Conservation (phyloP, 2,888 invertebrate species). For the Autographa pulchrina region DNA sequence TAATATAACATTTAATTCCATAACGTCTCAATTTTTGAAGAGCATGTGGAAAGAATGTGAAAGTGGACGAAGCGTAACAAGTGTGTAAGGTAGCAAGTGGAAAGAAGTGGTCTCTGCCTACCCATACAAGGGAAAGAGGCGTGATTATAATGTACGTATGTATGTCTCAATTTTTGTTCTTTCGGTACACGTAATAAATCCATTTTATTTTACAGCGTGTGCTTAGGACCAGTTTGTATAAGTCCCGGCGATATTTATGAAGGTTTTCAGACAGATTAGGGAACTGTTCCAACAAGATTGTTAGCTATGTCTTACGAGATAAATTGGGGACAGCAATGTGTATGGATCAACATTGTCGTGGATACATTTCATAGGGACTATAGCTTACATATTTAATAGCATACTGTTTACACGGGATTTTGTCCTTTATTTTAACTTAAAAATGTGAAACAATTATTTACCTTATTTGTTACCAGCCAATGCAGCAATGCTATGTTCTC, state of each 20-base stretch:
- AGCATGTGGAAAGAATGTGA: too few relatives aligned
- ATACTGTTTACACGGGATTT: background rate
- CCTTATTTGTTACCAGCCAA: too few relatives aligned
- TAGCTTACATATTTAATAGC: background rate
- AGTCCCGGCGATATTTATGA: conserved; percentile 47
- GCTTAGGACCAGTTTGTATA: conserved; percentile 36
- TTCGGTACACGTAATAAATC: conserved; percentile 26
- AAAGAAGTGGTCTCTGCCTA: too few relatives aligned
- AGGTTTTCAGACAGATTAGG: conserved; percentile 43
- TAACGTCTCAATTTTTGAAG: conserved; percentile 26
- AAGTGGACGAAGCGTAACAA: too few relatives aligned
- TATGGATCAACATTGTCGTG: conserved; percentile 5
- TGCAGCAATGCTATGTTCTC: too few relatives aligned
- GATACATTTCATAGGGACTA: conserved; percentile 9
- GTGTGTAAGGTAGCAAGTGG: too few relatives aligned
- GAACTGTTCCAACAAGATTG: conserved; percentile 42
- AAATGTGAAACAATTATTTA: background rate
- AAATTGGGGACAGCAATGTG: conserved; percentile 27
- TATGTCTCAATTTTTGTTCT: background rate
- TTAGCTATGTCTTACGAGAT: conserved; percentile 39
- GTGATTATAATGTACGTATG: too few relatives aligned
- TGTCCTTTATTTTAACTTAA: background rate
- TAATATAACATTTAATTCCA: background rate
- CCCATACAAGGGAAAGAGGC: too few relatives aligned
- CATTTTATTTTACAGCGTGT: conserved; percentile 29